phyloP scores from a whole-genome alignment of 2,888 invertebrate species.

The Atrina japonica region DNA sequence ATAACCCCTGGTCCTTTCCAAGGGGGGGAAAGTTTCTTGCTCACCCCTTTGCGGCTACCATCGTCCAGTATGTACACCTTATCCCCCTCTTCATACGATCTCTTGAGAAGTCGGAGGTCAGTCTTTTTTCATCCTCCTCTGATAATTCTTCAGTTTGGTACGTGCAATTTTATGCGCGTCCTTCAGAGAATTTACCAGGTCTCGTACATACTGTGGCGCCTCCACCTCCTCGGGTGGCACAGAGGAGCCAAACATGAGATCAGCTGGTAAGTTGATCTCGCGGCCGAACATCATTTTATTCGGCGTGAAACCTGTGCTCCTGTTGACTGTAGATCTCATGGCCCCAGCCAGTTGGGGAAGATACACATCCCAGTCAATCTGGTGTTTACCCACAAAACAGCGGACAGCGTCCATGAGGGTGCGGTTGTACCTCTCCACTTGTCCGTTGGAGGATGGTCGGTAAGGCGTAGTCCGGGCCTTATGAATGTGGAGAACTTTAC shows the following conservation, averaged over 20 bases:
- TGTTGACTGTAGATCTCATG: slow-evolving; percentile 19
- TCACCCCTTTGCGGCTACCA: too few relatives aligned
- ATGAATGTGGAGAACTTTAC: slow-evolving; percentile 28
- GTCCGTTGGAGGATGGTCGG: slow-evolving; percentile 42
- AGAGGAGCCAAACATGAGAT: slow-evolving; percentile 9
- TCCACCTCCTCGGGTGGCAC: too few relatives aligned
- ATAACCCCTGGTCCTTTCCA: too few relatives aligned
- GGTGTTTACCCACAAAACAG: slow-evolving; percentile 32
- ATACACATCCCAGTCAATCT: slow-evolving; percentile 41
- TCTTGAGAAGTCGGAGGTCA: too few relatives aligned
- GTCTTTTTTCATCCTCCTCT: too few relatives aligned
- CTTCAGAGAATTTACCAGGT: too few relatives aligned
- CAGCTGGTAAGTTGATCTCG: slow-evolving; percentile 29
- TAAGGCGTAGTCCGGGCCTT: slow-evolving; percentile 45
- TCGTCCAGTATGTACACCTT: too few relatives aligned
- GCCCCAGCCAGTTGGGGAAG: slow-evolving; percentile 32
- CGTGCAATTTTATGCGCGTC: too few relatives aligned
- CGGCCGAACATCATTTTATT: slow-evolving; percentile 34
- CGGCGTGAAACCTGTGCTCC: slow-evolving; percentile 27
- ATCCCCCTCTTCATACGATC: too few relatives aligned
- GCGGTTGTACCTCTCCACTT: slow-evolving; percentile 39
- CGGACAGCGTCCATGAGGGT: slow-evolving; percentile 38
- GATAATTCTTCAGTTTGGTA: too few relatives aligned
- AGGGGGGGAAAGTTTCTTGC: too few relatives aligned
- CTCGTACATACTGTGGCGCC: too few relatives aligned